Percentiles rank a stretch among this genome's conserved stretches.
phyloP scores from a whole-genome alignment of 2,797 vertebrate genomes.

The Acanthurus tractus region DNA sequence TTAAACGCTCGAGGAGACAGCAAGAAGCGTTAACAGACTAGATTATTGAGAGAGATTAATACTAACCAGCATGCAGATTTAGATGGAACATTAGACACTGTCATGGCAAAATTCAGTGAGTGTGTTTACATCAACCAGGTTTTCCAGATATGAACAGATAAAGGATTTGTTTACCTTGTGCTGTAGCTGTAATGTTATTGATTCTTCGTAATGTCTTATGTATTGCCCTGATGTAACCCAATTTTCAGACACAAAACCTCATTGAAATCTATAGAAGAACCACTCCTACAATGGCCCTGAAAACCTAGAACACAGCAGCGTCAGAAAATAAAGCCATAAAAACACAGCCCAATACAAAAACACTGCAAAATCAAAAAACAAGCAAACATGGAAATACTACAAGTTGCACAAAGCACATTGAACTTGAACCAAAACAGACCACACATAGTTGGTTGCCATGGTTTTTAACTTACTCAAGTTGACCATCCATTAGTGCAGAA shows the following conservation, averaged over 20 bases:
- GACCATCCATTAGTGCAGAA: background rate
- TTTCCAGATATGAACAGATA: background rate
- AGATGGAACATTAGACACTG: conserved; percentile 24
- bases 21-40: conserved; percentile 69
- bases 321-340: background rate
- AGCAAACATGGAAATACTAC: background rate
- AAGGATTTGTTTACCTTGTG: background rate
- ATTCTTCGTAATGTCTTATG: conserved; percentile 24
- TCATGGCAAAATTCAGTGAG: background rate
- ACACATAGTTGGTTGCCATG: background rate
- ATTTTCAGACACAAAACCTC: conserved; percentile 6
- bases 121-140: conserved; percentile 18
- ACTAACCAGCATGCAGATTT: conserved; percentile 57
- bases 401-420: no score
- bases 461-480: background rate
- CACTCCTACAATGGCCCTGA: background rate
- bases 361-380: background rate
- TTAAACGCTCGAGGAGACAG: conserved; percentile 81
- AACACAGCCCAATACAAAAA: background rate
- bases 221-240: background rate
- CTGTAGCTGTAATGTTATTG: background rate
- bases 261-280: conserved; percentile 6
- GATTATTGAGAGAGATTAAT: conserved; percentile 72
- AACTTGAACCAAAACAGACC: background rate
- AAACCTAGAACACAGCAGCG: background rate